Percentiles rank a stretch among this genome's conserved stretches.
phyloP scores from a whole-genome alignment of 2,888 invertebrate species.

The Falcaria lacertinaria region DNA sequence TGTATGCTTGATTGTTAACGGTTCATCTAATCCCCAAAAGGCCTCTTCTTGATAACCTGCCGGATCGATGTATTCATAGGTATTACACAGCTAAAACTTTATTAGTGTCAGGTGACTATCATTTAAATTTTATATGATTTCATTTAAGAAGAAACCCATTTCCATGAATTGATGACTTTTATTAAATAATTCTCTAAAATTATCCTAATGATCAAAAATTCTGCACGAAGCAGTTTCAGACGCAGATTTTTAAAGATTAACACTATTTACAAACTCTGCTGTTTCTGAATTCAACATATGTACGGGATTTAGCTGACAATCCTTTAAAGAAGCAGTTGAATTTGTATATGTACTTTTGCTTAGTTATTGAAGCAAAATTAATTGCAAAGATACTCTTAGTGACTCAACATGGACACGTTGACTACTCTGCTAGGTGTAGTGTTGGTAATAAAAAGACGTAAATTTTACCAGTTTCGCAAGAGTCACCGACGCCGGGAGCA shows the following conservation, averaged over 20 bases:
- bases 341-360: too few relatives aligned
- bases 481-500: slow-evolving; percentile 45
- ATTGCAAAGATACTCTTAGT: slow-evolving; percentile 36
- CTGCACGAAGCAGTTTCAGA: too few relatives aligned
- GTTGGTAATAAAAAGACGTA: slow-evolving; percentile 47
- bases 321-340: too few relatives aligned
- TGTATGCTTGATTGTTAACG: slow-evolving; percentile 25
- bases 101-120: slow-evolving; percentile 21
- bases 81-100: slow-evolving; percentile 30
- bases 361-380: too few relatives aligned
- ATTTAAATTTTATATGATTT: slow-evolving; percentile 12
- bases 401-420: slow-evolving; percentile 37
- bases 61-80: slow-evolving; percentile 25
- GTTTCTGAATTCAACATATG: too few relatives aligned
- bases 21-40: slow-evolving; percentile 27
- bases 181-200: too few relatives aligned
- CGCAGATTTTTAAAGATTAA: too few relatives aligned
- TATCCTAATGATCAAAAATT: too few relatives aligned
- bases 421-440: slow-evolving; percentile 36
- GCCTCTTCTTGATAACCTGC: slow-evolving; percentile 39
- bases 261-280: too few relatives aligned
- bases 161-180: too few relatives aligned
- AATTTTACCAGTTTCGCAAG: slow-evolving; percentile 63
- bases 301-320: too few relatives aligned
- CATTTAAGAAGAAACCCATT: background rate